Base-by-base conservation (phyloP, 2,888 invertebrate species). In the Neocrepidodera transversa region DNA sequence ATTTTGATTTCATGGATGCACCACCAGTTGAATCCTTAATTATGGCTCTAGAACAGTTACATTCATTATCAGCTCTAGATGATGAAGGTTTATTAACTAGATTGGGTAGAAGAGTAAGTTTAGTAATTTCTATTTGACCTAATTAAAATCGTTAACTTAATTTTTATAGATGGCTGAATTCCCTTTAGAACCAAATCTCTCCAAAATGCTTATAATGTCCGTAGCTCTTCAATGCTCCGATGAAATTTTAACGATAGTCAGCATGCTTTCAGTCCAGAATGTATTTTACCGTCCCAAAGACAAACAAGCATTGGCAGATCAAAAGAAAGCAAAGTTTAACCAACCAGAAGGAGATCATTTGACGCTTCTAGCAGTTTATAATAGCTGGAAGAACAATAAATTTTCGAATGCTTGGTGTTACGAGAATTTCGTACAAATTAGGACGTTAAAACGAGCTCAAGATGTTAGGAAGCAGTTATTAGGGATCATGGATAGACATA, bases 1-100 rank as follows among this genome's bases (percentile, higher is more conserved):
- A 96, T 77, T 99, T 99, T 79, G 98, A 99, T 82, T 99, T 99
- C 82, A 99, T 99, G 99, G 99, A 99, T 80, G 95, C 98, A 0
- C 99, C 99, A 17, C 97, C 99, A 0, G 95, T 96, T 14, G 97
- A 98, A 82, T 95, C 97, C 0, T 85, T 99, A 67, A 95, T 99
- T 60, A 96, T 97, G 89, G 99, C 99, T 11, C 82, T 99, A 68
- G 97, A 98, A 74, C 95, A 97, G 70, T 82, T 99, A 64, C 97
- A 99, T 80, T 97, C 97, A 3, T 84, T 99, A 2, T 95, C 95
- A 30, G 99, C 99, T 0, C 83, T 99, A 8, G 99, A 99, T 76
- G 93, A 97, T 63, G 95, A 95, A 79, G 95, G 98, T 8, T 82
- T 93, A 36, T 81, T 94, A 8, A 93, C 92, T 0, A 82, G 93